Evolutionary conservation across 2,888 invertebrate species (phyloP).

Genomic region (Apamea crenata): DNA sequence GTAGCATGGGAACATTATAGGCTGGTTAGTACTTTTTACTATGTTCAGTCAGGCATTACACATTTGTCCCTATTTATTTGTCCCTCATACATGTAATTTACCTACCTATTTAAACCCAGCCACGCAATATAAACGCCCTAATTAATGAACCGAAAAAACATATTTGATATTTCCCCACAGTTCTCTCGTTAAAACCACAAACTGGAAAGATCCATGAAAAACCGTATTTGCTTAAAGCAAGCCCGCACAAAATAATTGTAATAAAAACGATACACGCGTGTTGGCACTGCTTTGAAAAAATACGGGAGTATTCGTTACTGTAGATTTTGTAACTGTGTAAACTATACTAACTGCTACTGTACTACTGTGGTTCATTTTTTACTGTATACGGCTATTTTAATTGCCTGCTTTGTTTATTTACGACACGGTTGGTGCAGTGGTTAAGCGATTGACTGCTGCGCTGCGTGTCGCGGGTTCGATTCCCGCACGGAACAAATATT

Average conservation of each 20-base stretch:
- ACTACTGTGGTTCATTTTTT: neutral
- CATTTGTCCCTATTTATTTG: neutral
- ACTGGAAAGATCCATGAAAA: conserved; percentile 26
- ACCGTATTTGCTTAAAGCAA: conserved; percentile 44
- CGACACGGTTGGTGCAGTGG: too few species aligned
- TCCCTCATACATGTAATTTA: neutral
- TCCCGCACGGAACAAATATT: too few species aligned
- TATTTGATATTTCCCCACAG: conserved; percentile 17
- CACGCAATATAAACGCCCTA: neutral
- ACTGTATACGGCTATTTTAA: conserved; percentile 11
- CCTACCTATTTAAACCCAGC: neutral
- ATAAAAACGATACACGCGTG: conserved; percentile 37
- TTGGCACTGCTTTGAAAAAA: conserved; percentile 35
- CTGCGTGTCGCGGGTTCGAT: too few species aligned
- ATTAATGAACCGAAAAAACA: conserved; percentile 3
- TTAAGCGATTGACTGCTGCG: too few species aligned
- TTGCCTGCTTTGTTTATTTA: conserved; percentile 10
- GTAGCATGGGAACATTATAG: neutral
- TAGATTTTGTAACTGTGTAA: conserved; percentile 20
- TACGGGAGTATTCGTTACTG: conserved; percentile 13
- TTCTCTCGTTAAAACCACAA: conserved; percentile 44
- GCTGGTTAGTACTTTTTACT: neutral
- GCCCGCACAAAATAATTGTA: conserved; percentile 42
- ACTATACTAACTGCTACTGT: conserved; percentile 7
- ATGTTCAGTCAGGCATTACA: neutral